Conservation (phyloP, 1,140 invertebrate species). For the Tetramorium simillimum region DNA sequence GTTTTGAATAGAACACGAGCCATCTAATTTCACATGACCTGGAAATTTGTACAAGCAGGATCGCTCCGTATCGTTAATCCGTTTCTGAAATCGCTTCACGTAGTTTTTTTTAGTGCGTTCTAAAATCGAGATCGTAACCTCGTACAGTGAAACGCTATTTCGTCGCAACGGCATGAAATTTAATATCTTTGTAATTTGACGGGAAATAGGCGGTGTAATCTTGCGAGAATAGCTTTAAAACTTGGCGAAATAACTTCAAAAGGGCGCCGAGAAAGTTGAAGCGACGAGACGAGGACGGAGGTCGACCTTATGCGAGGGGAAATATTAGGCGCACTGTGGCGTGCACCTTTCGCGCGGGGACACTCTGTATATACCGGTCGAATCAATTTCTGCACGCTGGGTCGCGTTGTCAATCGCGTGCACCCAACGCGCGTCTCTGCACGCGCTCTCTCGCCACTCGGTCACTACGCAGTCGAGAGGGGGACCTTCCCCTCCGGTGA, state of each 20-base stretch:
- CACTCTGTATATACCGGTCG: slow-evolving; percentile 51
- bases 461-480: neutral
- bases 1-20: neutral
- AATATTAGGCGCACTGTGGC: neutral
- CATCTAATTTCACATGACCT: neutral
- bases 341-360: slow-evolving; percentile 1
- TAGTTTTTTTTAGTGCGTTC: too few species aligned
- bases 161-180: neutral
- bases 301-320: neutral
- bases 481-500: neutral
- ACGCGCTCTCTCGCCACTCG: slow-evolving; percentile 37
- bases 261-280: slow-evolving; percentile 5
- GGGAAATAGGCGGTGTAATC: slow-evolving; percentile 10
- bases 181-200: neutral
- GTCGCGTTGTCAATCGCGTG: slow-evolving; percentile 51
- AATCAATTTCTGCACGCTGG: slow-evolving; percentile 39
- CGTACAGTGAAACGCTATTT: neutral
- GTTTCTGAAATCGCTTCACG: neutral
- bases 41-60: neutral
- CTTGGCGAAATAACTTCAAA: slow-evolving; percentile 3
- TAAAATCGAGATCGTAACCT: neutral
- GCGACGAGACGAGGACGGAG: neutral
- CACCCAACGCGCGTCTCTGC: neutral
- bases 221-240: neutral
- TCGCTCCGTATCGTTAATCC: neutral